Base-by-base conservation (phyloP, 2,888 invertebrate species). In the Rhagonycha lutea region DNA sequence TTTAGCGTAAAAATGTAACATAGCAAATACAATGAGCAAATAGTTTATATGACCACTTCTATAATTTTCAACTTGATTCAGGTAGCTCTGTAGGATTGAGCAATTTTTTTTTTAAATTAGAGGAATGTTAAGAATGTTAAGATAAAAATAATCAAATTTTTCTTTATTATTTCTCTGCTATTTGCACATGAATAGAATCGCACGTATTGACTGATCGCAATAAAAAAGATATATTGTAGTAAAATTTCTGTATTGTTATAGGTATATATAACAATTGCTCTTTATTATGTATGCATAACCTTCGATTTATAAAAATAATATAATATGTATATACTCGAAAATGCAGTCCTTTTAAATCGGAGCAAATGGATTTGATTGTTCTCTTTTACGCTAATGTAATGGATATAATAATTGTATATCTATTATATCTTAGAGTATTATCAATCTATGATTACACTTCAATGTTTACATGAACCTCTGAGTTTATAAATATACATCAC, bases 1-100 rank as follows among this genome's bases (percentile, higher is more conserved):
- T 74, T 74, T 74, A 62, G 60, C 67, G 70, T 74, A 67, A 74
- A 73, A 73, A 69, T 60, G 8, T 47, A 65, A 63, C 69, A 32
- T 32, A 68, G 24, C 18, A 65, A 26, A 29, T 23, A 71, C 67
- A 72, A 72, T 61, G 18, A 12, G 9, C 61, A 14, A 14, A 24
- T 60, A 65, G 26, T 47, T 47, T 47, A 47, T 47, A n/a, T 47
- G 47, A 47, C 47, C 47, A 47, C 47, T 47, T 70, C 47, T 32
- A 68, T 60, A 74, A 70, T 70, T 14, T 67, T 63, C 63, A 67
- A 67, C 67, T 60, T 67, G 72, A 23, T 72, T 61, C 73, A 73
- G 73, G 68, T 69, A 69, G 68, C 26, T 29, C 18, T 65, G 14
- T 24, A 12, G 0, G 26, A 61, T 62, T 23, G 32, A 14, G 18